These are phyloP conservation scores for Drosophila vallismaia DNA, from an alignment of 2,888 invertebrate species.

Conservation along the genomic window DNA sequence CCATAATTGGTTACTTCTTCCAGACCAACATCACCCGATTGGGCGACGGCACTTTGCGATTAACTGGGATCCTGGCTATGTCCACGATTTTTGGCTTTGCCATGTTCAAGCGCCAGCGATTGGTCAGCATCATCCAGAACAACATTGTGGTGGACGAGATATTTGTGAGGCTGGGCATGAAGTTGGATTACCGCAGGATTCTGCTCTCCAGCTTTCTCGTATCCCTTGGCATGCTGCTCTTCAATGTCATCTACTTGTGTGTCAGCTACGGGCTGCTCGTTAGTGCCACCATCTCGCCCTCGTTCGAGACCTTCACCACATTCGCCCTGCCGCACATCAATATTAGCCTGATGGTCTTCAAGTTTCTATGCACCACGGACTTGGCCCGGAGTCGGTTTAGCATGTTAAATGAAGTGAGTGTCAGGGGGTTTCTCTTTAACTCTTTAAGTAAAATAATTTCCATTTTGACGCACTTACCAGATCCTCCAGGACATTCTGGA, in stretches of 20 bases:
- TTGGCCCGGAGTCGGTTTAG: slow-evolving; percentile 79
- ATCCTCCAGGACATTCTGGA: slow-evolving; percentile 80
- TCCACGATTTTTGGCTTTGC: slow-evolving; percentile 81
- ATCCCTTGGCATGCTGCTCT: slow-evolving; percentile 76
- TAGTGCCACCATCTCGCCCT: slow-evolving; percentile 78
- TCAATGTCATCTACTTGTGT: slow-evolving; percentile 79
- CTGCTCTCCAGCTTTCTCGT: slow-evolving; percentile 75
- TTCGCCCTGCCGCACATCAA: slow-evolving; percentile 82
- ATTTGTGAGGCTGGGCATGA: slow-evolving; percentile 78
- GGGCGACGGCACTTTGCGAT: slow-evolving; percentile 79
- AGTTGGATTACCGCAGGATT: slow-evolving; percentile 78
- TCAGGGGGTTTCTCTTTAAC: neutral
- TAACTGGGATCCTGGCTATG: slow-evolving; percentile 81
- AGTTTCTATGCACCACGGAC: slow-evolving; percentile 79
- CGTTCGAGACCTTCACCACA: slow-evolving; percentile 80
- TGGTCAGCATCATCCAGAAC: slow-evolving; percentile 77
- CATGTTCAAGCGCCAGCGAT: slow-evolving; percentile 68
- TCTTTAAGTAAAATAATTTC: neutral
- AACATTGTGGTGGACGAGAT: slow-evolving; percentile 79
- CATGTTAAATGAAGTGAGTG: slow-evolving; percentile 80
- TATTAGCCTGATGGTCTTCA: slow-evolving; percentile 81
- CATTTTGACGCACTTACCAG: slow-evolving; percentile 20
- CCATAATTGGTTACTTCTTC: slow-evolving; percentile 83
- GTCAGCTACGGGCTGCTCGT: slow-evolving; percentile 79
- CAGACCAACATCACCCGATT: slow-evolving; percentile 82